Evolutionary conservation across 2,888 invertebrate species (phyloP), one percentile per base, ranked within the genome.

Genomic region (Chirona hameri): DNA sequence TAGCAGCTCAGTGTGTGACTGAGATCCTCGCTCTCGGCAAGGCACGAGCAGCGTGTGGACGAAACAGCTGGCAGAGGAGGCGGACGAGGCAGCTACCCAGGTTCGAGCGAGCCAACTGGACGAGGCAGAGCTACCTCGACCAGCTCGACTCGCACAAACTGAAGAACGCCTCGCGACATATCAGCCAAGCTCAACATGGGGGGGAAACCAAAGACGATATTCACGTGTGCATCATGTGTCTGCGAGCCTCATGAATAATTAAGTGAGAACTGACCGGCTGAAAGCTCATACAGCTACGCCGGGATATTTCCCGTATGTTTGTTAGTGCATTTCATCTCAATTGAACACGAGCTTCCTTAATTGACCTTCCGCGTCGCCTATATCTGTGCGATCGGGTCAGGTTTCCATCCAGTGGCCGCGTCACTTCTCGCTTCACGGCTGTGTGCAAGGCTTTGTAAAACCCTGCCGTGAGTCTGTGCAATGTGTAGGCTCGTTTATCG

Each of bases 181-280:
- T 95, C 57, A 94, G 95, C 82, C 82, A 92, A 95, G 86, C 90
- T 97, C 85, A 96, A 96, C 88, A 96, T 97, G 96, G 97, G 97
- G 82, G 97, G 82, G 95, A 96, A 86, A 94, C 97, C 83, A 95
- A 97, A 85, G 99, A 99, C 88, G 99, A 99, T 88, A 98, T 99
- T 87, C 99, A 99, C 89, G 97, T 99, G 84, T 98, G 98, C 90
- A 98, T 99, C 87, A 95, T 98, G 94, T 99, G 99, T 88, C 93
- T 99, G 91, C 91, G 99, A 83, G 99, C 99, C 86, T 99, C 87
- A 99, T 99, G 99, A 99, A 99, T 89, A 99, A 99, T 88, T 99
- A 99, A 92, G 90, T 91, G 84, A 84, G 84, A 12, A 52, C 10
- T 52, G 18, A 18, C 12, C 52, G 18, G 10, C n/a, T n/a, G n/a